Base-by-base conservation (phyloP, 2,888 invertebrate species). In the Gymnocheta viridis region DNA sequence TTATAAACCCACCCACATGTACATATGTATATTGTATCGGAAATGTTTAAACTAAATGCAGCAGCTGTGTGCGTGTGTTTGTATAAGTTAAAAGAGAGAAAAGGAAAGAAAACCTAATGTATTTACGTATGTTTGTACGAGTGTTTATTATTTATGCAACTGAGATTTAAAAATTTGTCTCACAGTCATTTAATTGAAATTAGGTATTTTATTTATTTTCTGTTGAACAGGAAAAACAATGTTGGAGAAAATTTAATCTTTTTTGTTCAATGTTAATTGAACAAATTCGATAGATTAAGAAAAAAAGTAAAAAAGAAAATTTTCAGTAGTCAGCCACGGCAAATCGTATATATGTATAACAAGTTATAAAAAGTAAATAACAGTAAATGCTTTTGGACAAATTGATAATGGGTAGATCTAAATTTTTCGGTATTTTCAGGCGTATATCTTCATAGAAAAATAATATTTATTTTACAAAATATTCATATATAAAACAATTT, bases 151-250 rank as follows among this genome's bases (percentile, higher is more conserved):
- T 60, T 69, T 69, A 32, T 49, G 24, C 54, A 54, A 56, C 4
- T 54, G 60, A 60, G 84, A 77, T 81, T 81, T 77, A 58, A 64
- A 79, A 70, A 79, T 77, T 78, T 73, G 32, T 76, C 64, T 54
- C 67, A 49, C 49, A 58, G n/a, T 70, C 72, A 84, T 81, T 77
- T 77, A 81, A 81, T 84, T 84, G 77, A 84, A 77, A 81, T 84
- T 77, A 72, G 38, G 12, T 66, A 47, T 49, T 72, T 60, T 44
- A 14, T 74, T 77, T 47, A 32, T 58, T 44, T 56, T 66, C n/a
- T 19, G 58, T 56, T 49, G 27, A 3, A 35, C 22, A 47, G 49
- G 14, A 32, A 32, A 47, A 47, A 58, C 22, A 35, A 47, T 35
- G 7, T 29, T 70, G 41, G 38, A 41, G 56, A 56, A 72, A 72